Conservation (phyloP, 2,888 invertebrate genomes). For the Microchrysa polita region DNA sequence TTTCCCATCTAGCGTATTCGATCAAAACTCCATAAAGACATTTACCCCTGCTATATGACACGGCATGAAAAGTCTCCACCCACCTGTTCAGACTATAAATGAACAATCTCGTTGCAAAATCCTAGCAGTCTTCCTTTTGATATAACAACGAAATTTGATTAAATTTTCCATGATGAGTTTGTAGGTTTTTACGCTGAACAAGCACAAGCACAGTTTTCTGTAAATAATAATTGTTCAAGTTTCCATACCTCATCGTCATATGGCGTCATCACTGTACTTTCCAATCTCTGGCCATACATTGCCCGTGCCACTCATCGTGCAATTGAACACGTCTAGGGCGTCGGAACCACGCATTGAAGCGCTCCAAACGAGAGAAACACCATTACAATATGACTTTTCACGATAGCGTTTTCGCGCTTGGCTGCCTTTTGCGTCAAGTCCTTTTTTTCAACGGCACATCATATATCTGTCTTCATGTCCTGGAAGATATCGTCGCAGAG, state of each 20-base stretch:
- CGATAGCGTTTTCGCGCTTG: not conserved
- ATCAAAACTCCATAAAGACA: no score
- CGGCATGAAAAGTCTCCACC: not conserved
- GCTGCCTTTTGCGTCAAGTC: not conserved
- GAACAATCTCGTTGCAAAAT: slow-evolving; percentile 16
- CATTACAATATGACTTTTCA: slow-evolving; percentile 4
- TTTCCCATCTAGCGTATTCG: no score
- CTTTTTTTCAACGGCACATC: no score
- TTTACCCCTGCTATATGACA: no score
- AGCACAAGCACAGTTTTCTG: not conserved
- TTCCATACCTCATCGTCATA: not conserved
- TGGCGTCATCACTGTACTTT: not conserved
- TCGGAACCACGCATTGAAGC: not conserved
- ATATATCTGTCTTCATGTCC: no score
- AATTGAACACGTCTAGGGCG: no score
- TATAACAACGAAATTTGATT: slow-evolving; percentile 32
- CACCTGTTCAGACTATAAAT: not conserved
- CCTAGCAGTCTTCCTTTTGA: slow-evolving; percentile 5
- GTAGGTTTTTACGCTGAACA: not conserved
- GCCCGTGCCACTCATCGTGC: not conserved
- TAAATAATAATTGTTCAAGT: not conserved
- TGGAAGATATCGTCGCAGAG: no score
- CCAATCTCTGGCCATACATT: not conserved
- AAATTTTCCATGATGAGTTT: slow-evolving; percentile 31
- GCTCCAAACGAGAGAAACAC: not conserved